Percentiles rank a stretch among this genome's conserved stretches.
Conservation (phyloP, 1,140 invertebrate genomes). For the Pygmarrhopalites habei region DNA sequence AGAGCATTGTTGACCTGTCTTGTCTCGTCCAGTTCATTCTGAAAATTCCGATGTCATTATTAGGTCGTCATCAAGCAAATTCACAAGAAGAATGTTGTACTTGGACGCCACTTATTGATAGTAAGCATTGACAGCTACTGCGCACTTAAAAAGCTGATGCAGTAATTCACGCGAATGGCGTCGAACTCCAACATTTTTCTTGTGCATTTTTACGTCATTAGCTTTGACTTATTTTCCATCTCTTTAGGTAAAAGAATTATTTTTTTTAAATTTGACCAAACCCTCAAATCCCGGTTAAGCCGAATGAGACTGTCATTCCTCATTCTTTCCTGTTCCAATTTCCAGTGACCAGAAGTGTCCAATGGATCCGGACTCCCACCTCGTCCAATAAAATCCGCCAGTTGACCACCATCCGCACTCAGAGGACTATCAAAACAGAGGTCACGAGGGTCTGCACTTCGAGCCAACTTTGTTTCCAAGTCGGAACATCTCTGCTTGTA, state of each 20-base stretch:
- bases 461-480: constrained; percentile 68
- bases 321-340: constrained; percentile 66
- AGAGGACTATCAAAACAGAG: constrained; percentile 10
- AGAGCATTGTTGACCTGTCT: constrained; percentile 81
- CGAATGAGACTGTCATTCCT: constrained; percentile 74
- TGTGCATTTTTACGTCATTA: too few species aligned
- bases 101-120: too few species aligned
- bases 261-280: too few species aligned
- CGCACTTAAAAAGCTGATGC: too few species aligned
- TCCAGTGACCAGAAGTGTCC: constrained; percentile 63
- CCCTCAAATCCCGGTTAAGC: constrained; percentile 67
- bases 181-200: too few species aligned
- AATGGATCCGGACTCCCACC: constrained; percentile 53
- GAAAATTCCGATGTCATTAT: too few species aligned
- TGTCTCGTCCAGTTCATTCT: constrained; percentile 84
- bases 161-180: too few species aligned
- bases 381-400: constrained; percentile 26
- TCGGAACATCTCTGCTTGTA: constrained; percentile 83
- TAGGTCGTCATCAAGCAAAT: too few species aligned
- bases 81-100: too few species aligned
- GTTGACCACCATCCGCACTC: not conserved
- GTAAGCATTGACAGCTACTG: too few species aligned
- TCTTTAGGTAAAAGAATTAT: too few species aligned
- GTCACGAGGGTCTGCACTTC: constrained; percentile 42
- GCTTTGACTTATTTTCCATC: too few species aligned